A percentile compares a stretch with the other conserved stretches of the same genome.
Evolutionary conservation across 2,797 vertebrate genomes (phyloP).

Genomic region (Tokudaia tokunoshimensis): DNA sequence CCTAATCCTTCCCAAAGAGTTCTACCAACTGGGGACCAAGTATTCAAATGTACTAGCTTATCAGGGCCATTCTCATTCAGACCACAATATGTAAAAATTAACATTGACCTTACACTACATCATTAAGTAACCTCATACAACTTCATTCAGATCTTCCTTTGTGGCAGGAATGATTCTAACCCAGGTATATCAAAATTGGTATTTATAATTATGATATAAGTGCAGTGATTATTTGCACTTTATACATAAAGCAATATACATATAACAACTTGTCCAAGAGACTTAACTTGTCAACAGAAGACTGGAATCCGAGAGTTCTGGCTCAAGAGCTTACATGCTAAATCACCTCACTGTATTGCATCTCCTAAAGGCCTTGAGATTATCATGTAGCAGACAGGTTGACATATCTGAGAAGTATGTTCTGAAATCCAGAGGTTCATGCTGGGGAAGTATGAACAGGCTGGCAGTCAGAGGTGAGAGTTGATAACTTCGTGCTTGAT

Average conservation of each 20-base stretch:
- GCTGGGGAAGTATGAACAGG: not conserved
- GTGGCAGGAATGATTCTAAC: constrained; percentile 16
- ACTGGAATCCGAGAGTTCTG: not conserved
- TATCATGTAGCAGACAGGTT: not conserved
- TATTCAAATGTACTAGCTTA: not conserved
- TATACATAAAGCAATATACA: not conserved
- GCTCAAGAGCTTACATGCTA: not conserved
- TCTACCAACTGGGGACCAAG: not conserved
- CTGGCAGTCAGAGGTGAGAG: not conserved
- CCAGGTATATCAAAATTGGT: not conserved
- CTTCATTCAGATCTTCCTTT: not conserved
- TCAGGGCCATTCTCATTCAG: not conserved
- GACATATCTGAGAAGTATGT: not conserved
- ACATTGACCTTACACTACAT: not conserved
- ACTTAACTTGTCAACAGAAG: not conserved
- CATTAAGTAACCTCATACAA: not conserved
- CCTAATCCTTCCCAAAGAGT: not conserved
- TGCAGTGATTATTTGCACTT: not conserved
- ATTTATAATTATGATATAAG: not conserved
- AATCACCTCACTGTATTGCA: not conserved
- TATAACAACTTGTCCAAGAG: not conserved
- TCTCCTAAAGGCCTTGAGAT: not conserved
- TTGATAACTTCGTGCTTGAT: not conserved
- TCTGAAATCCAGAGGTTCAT: not conserved
- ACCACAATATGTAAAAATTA: not conserved